Evolutionary conservation across 1,140 invertebrate species (phyloP).

Genomic region (Lepidurus apus): DNA sequence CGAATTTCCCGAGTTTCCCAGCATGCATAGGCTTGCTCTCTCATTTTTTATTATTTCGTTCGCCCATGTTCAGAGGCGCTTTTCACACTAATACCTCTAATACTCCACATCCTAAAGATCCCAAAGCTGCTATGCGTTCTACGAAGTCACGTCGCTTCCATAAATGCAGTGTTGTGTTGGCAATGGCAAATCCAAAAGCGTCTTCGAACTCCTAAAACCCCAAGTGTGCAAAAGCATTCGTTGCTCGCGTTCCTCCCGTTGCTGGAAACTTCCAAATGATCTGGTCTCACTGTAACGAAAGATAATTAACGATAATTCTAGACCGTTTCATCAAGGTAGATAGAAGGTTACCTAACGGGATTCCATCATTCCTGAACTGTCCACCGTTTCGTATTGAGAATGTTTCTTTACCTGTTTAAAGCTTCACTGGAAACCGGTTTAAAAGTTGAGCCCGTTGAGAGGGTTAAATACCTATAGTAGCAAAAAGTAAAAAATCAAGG

Average conservation of each 20-base stretch:
- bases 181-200: constrained; percentile 10
- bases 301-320: neutral
- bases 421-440: neutral
- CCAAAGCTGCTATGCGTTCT: constrained; percentile 18
- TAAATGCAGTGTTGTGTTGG: constrained; percentile 9
- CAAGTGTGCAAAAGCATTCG: constrained; percentile 2
- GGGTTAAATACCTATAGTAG: neutral
- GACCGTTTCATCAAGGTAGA: neutral
- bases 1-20: neutral
- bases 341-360: constrained; percentile 13
- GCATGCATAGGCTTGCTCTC: neutral
- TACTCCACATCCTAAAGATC: constrained; percentile 14
- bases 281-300: neutral
- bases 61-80: neutral
- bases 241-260: neutral
- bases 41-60: neutral
- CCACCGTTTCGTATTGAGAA: neutral
- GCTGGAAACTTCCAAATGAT: neutral
- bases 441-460: neutral
- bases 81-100: constrained; percentile 19
- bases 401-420: neutral
- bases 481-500: neutral
- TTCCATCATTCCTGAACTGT: neutral
- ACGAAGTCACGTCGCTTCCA: constrained; percentile 16
- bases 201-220: neutral